Percentiles rank a stretch among this genome's conserved stretches.
Conservation (phyloP, 2,888 invertebrate species). For the Eupeodes luniger region DNA sequence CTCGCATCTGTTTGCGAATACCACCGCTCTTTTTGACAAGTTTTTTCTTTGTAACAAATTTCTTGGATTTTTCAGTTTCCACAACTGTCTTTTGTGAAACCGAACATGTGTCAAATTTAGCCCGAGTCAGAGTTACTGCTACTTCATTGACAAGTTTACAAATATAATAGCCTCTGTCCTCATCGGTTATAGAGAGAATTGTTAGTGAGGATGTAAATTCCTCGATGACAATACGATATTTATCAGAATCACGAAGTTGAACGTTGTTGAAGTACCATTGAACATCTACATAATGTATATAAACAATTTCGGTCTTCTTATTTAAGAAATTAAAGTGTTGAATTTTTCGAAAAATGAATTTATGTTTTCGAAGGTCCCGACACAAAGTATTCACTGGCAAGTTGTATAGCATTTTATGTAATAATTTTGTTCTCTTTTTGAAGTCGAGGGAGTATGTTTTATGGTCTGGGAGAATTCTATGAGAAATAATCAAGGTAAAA, state of each 20-base stretch:
- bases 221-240: conserved; percentile 88
- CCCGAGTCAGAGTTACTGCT: conserved; percentile 92
- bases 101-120: conserved; percentile 89
- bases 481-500: no score
- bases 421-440: neutral
- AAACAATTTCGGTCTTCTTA: conserved; percentile 62
- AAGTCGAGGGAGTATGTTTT: no score
- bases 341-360: neutral
- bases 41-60: conserved; percentile 84
- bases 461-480: no score
- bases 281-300: conserved; percentile 86
- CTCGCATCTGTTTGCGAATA: conserved; percentile 67
- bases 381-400: neutral
- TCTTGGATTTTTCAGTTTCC: conserved; percentile 84
- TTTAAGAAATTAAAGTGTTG: neutral
- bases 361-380: neutral
- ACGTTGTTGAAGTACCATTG: conserved; percentile 94
- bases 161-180: conserved; percentile 90
- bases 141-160: conserved; percentile 95
- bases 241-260: conserved; percentile 90
- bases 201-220: conserved; percentile 90
- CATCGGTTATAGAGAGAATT: conserved; percentile 87
- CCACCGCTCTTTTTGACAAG: conserved; percentile 79
- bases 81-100: conserved; percentile 84
- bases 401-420: neutral